Conservation (phyloP, 2,888 invertebrate species). For the Anoncus sp. region DNA sequence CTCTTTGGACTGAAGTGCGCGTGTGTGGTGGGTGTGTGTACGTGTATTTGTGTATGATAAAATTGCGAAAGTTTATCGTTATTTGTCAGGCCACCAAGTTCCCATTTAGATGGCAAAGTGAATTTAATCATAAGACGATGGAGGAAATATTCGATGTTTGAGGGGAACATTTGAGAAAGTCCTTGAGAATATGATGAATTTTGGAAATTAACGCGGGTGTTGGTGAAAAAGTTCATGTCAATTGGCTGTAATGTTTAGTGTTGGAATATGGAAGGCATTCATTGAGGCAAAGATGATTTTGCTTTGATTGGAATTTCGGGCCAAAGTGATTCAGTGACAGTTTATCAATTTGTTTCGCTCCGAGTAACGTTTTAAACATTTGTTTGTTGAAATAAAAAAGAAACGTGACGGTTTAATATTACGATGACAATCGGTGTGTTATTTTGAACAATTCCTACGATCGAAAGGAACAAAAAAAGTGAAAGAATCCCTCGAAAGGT, state of each 20-base stretch:
- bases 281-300: not conserved
- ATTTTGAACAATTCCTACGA: not conserved
- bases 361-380: not conserved
- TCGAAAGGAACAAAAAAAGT: not conserved
- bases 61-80: not conserved
- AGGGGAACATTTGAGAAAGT: constrained; percentile 34
- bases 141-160: not conserved
- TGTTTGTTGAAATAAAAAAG: not conserved
- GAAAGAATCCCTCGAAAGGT: not conserved
- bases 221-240: constrained; percentile 5
- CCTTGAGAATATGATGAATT: constrained; percentile 13
- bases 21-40: constrained; percentile 18
- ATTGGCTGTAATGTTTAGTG: constrained; percentile 32
- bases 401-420: not conserved
- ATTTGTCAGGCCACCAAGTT: not conserved
- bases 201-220: not conserved
- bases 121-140: constrained; percentile 22
- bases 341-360: not conserved
- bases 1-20: constrained; percentile 1
- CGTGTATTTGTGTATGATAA: constrained; percentile 23
- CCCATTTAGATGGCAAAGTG: constrained; percentile 20
- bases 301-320: not conserved
- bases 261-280: not conserved
- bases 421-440: constrained; percentile 6
- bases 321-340: constrained; percentile 32